phyloP scores from a whole-genome alignment of 1,140 invertebrate species.

The Brachionus asplanchnoidis region DNA sequence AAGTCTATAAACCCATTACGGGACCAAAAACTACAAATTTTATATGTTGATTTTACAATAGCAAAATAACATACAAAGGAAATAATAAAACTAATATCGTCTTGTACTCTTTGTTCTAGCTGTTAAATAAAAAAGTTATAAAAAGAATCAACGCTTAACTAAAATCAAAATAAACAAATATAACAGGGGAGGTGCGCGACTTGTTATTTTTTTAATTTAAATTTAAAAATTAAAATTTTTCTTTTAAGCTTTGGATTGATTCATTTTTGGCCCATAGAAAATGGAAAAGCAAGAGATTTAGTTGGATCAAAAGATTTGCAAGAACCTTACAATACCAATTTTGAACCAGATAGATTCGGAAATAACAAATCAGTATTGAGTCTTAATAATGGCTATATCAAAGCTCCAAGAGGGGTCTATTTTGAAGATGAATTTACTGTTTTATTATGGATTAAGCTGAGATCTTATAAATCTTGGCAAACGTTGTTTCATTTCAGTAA shows the following conservation, averaged over 20 bases:
- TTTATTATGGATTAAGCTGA: background rate
- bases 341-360: background rate
- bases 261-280: background rate
- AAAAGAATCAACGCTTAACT: too few species aligned
- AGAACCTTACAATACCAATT: background rate
- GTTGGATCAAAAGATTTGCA: background rate
- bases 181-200: too few species aligned
- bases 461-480: background rate
- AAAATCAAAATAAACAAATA: too few species aligned
- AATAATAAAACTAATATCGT: too few species aligned
- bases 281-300: background rate
- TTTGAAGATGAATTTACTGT: background rate
- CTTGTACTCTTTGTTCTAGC: too few species aligned
- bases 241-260: background rate
- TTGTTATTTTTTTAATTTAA: too few species aligned
- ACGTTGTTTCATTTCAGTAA: background rate
- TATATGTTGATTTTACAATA: too few species aligned
- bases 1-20: too few species aligned
- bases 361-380: background rate
- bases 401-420: background rate
- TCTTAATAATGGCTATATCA: background rate
- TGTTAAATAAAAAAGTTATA: too few species aligned
- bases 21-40: too few species aligned
- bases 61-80: too few species aligned
- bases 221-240: too few species aligned